Evolutionary conservation across 1,140 invertebrate genomes (phyloP), one percentile per base, ranked within the genome.

Genomic region (Stenopsyche tienmushanensis): DNA sequence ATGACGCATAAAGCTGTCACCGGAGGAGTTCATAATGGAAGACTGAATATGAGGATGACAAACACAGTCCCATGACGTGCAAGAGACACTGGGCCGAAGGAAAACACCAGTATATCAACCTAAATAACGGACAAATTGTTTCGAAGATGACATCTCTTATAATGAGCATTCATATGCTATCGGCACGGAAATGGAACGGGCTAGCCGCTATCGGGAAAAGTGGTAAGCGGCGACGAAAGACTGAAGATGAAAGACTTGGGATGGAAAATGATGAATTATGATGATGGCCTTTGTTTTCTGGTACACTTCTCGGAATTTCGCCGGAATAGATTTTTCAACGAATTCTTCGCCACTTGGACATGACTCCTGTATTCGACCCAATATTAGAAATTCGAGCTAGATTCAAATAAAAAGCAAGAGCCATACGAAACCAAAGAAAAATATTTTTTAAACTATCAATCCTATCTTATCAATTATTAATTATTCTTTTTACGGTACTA

Each of bases 1-100:
- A 63, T 63, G 60, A 63, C 60, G 60, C 47, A 63, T 63, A 63
- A 63, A 53, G 47, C 47, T 63, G 60, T 63, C 60, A 63, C 49
- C 60, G 49, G 10, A 25, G 44, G 44, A 13, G 18, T 15, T 13
- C 44, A 47, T 57, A 57, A 57, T 57, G 53, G 53, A 15, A 13
- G 25, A 57, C 17, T 25, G 53, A 5, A 34, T 34, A 34, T 34
- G 29, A 34, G 13, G 29, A 34, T 7, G 29, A 34, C 5, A 34
- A 34, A 34, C 13, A n/a, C n/a, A n/a, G n/a, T n/a, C 34, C 10
- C 17, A 20, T 47, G 44, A 47, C 44, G 44, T 47, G 17, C 44
- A 47, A 47, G 17, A 47, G 44, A 47, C n/a, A n/a, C n/a, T n/a
- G n/a, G n/a, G n/a, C 44, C 18, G 18, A 9, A 13, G 44, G 18